Conservation (phyloP, 1,140 invertebrate genomes). For the Spodoptera frugiperda region DNA sequence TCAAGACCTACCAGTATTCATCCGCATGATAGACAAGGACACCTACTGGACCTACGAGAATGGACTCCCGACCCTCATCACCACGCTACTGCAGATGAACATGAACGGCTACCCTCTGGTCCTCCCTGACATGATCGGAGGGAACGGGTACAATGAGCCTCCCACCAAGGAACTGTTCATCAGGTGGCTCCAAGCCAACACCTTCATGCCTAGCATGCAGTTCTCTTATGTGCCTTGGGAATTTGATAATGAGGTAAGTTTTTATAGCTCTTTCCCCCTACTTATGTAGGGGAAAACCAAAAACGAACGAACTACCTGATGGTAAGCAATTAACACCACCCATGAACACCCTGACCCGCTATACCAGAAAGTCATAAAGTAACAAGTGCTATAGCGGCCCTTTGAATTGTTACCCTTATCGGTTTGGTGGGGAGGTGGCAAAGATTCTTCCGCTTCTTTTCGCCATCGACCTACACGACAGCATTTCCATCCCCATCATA, state of each 20-base stretch:
- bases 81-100: constrained; percentile 92
- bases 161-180: constrained; percentile 93
- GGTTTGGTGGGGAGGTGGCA: no score
- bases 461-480: no score
- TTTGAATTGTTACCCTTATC: no score
- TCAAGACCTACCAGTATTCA: constrained; percentile 92
- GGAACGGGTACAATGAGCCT: constrained; percentile 91
- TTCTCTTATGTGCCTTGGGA: constrained; percentile 96
- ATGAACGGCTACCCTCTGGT: constrained; percentile 94
- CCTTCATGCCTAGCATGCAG: constrained; percentile 95
- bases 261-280: no score
- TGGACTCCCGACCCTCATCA: constrained; percentile 92
- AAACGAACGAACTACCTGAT: no score
- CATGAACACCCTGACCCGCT: no score
- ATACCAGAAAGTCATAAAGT: no score
- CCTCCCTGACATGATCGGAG: constrained; percentile 96
- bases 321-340: no score
- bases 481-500: no score
- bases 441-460: no score
- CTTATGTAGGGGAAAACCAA: no score
- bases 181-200: constrained; percentile 94
- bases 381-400: no score
- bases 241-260: constrained; percentile 89
- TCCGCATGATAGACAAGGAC: constrained; percentile 95
- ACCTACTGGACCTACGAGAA: constrained; percentile 93